These are phyloP conservation scores for Hydractinia echinata DNA, from an alignment of 30 jellyfish, hydroid and myxozoan genomes.

Conservation along the genomic window DNA sequence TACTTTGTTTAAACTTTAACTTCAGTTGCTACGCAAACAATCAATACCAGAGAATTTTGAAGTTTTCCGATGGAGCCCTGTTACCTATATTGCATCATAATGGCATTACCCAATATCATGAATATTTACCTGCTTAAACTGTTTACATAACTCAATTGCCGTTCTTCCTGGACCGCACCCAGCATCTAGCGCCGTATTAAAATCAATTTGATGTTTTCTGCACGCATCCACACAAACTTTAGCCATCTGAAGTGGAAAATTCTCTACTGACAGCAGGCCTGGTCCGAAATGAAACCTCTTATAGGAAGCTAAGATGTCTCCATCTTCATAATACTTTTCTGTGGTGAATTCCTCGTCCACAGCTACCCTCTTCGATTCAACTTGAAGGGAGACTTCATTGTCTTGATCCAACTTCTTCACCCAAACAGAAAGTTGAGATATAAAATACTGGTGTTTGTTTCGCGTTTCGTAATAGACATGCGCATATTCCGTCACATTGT, in stretches of 20 bases:
- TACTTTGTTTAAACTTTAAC: too few species aligned
- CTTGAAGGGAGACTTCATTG: background rate
- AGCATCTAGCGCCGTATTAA: slow-evolving; percentile 31
- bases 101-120: background rate
- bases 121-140: slow-evolving; percentile 1
- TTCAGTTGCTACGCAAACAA: too few species aligned
- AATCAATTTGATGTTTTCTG: background rate
- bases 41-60: too few species aligned
- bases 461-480: slow-evolving; percentile 25
- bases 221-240: slow-evolving; percentile 26
- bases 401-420: background rate
- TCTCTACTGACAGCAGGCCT: slow-evolving; percentile 25
- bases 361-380: background rate
- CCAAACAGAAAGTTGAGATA: slow-evolving; percentile 31
- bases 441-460: slow-evolving; percentile 34
- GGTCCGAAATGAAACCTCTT: slow-evolving; percentile 26
- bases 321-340: slow-evolving; percentile 27
- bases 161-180: slow-evolving; percentile 48
- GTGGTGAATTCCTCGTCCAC: slow-evolving; percentile 14
- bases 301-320: slow-evolving; percentile 17
- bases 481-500: slow-evolving; percentile 3
- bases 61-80: too few species aligned
- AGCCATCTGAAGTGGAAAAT: slow-evolving; percentile 24
- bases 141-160: slow-evolving; percentile 19
- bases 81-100: too few species aligned